A percentile compares a stretch with the other conserved stretches of the same genome.
Conservation (phyloP, 2,797 vertebrate species). For the Pantherophis alleghaniensis region DNA sequence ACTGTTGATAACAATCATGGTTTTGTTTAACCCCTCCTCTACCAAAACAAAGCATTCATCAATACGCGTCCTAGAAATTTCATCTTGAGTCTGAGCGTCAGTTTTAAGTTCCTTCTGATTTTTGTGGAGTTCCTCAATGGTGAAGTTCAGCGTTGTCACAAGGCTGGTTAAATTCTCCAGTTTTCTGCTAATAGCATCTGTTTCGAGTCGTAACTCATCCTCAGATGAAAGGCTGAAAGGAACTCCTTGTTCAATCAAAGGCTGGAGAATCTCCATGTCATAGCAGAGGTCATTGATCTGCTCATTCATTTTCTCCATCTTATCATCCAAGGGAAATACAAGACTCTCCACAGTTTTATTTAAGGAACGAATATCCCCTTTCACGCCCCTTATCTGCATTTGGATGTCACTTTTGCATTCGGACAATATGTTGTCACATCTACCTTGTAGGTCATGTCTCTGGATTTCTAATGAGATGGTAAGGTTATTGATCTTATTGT, state of each 20-base stretch:
- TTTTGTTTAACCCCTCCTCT: slow-evolving; percentile 79
- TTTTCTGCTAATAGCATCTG: slow-evolving; percentile 49
- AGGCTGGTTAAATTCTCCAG: slow-evolving; percentile 65
- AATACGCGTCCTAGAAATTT: slow-evolving; percentile 65
- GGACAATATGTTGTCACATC: slow-evolving; percentile 69
- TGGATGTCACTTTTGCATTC: slow-evolving; percentile 68
- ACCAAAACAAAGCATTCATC: slow-evolving; percentile 67
- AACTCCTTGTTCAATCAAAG: slow-evolving; percentile 71
- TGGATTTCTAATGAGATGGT: slow-evolving; percentile 65
- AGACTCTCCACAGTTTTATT: slow-evolving; percentile 73
- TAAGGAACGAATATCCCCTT: slow-evolving; percentile 63
- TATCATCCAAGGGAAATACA: slow-evolving; percentile 68
- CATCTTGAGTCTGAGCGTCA: slow-evolving; percentile 60
- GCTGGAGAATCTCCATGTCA: slow-evolving; percentile 79
- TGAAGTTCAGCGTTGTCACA: slow-evolving; percentile 60
- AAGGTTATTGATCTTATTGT: slow-evolving; percentile 73
- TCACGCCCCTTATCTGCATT: slow-evolving; percentile 62
- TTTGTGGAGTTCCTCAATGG: slow-evolving; percentile 64
- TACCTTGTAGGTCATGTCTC: slow-evolving; percentile 55
- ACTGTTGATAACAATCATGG: slow-evolving; percentile 73
- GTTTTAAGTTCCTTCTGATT: slow-evolving; percentile 67
- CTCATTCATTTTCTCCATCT: slow-evolving; percentile 76
- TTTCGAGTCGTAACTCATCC: slow-evolving; percentile 61
- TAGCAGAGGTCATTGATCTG: slow-evolving; percentile 77
- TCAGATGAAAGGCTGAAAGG: slow-evolving; percentile 59